Evolutionary conservation across 2,113 vertebrate genomes (phyloP).

Genomic region (Hydropotes inermis): DNA sequence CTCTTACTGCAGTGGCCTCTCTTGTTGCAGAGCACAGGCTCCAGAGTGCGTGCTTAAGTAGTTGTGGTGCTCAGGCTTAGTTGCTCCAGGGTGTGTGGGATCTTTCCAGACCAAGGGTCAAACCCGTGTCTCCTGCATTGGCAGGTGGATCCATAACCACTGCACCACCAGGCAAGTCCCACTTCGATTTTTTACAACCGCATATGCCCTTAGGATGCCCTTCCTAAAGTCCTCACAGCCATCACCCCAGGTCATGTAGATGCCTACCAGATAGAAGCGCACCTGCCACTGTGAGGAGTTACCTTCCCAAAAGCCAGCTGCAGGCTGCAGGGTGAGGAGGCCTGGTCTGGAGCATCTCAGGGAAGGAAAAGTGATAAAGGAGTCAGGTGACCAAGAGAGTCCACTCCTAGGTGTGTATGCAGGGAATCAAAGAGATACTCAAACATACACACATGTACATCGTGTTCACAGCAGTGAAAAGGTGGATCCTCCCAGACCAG

Average conservation of each 20-base stretch:
- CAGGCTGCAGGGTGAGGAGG: not conserved
- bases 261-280: accelerated
- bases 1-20: not conserved
- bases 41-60: not conserved
- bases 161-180: not conserved
- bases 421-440: not conserved
- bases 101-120: not conserved
- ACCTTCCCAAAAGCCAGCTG: not conserved
- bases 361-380: not conserved
- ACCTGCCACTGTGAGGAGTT: accelerated
- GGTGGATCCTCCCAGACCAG: not conserved
- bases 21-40: not conserved
- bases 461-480: not conserved
- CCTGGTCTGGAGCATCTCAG: not conserved
- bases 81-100: not conserved
- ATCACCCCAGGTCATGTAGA: not conserved
- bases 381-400: not conserved
- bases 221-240: not conserved
- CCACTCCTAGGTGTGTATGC: not conserved
- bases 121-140: not conserved
- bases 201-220: not conserved
- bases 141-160: not conserved
- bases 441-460: accelerated
- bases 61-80: not conserved
- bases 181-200: not conserved